Conservation (phyloP, 2,888 invertebrate genomes). For the Eupithecia tripunctaria region DNA sequence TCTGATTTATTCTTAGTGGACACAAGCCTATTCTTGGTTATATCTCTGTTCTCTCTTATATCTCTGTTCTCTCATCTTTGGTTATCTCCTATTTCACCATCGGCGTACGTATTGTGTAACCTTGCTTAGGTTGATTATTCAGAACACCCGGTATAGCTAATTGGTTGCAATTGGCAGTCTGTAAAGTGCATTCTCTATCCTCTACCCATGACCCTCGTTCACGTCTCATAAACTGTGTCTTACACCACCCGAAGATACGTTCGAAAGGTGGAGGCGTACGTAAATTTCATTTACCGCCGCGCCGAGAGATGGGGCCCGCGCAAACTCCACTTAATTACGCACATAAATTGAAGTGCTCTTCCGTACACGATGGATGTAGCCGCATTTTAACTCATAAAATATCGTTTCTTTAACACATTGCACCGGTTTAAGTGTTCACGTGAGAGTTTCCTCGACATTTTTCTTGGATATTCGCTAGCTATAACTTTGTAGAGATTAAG, state of each 20-base stretch:
- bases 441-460: slow-evolving; percentile 19
- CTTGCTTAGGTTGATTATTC: not conserved
- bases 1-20: not conserved
- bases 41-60: not conserved
- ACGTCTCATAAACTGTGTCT: slow-evolving; percentile 40
- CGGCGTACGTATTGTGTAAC: too few relatives aligned
- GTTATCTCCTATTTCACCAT: not conserved
- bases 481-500: too few relatives aligned
- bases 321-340: slow-evolving; percentile 84
- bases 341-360: slow-evolving; percentile 83
- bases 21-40: not conserved
- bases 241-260: slow-evolving; percentile 64
- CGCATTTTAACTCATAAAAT: slow-evolving; percentile 76
- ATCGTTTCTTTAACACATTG: slow-evolving; percentile 56
- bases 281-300: slow-evolving; percentile 83
- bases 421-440: slow-evolving; percentile 26
- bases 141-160: not conserved
- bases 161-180: not conserved
- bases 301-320: slow-evolving; percentile 76
- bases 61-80: too few relatives aligned
- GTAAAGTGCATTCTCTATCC: not conserved
- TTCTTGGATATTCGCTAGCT: not conserved
- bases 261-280: slow-evolving; percentile 78
- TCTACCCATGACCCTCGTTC: not conserved
- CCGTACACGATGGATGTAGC: slow-evolving; percentile 75